Percentiles rank a stretch among this genome's conserved stretches.
Evolutionary conservation across 2,888 invertebrate species (phyloP).

Genomic region (Leptogaster cylindrica): DNA sequence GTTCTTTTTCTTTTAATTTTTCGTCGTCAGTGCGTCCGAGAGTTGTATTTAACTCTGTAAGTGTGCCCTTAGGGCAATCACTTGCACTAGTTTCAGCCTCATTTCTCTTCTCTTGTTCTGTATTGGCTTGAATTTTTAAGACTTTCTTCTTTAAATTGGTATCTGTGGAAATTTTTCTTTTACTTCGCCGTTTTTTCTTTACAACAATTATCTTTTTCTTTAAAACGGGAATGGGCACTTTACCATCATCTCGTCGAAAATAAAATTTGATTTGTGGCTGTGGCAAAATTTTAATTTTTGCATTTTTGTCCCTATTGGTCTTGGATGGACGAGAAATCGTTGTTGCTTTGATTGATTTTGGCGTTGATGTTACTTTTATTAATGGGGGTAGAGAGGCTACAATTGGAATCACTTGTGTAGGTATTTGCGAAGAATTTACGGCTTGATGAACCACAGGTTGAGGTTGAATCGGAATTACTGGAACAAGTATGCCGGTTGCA

Average conservation of each 20-base stretch:
- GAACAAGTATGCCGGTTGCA: conserved; percentile 40
- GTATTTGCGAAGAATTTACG: background rate
- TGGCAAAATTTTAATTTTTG: conserved; percentile 44
- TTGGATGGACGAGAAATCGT: conserved; percentile 1
- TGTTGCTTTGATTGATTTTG: background rate
- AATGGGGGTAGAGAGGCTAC: background rate
- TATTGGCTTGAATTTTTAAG: background rate
- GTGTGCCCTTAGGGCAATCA: no score
- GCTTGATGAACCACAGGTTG: background rate
- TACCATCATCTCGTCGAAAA: conserved; percentile 43
- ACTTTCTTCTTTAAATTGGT: background rate
- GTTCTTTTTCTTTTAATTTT: background rate
- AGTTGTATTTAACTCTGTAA: no score
- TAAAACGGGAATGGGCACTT: conserved; percentile 46
- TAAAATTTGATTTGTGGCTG: conserved; percentile 43
- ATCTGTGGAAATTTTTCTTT: background rate
- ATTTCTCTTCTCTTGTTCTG: background rate
- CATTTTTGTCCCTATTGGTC: conserved; percentile 39
- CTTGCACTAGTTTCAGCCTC: background rate
- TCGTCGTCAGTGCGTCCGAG: no score
- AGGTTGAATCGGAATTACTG: conserved; percentile 36
- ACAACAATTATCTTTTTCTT: conserved; percentile 24
- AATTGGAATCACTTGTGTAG: background rate
- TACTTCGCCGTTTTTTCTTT: conserved; percentile 35
- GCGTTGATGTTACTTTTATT: conserved; percentile 22